Percentiles rank a stretch among this genome's conserved stretches.
These are phyloP conservation scores for Lordiphosa andalusiaca DNA, from an alignment of 2,888 invertebrate genomes.

Conservation along the genomic window DNA sequence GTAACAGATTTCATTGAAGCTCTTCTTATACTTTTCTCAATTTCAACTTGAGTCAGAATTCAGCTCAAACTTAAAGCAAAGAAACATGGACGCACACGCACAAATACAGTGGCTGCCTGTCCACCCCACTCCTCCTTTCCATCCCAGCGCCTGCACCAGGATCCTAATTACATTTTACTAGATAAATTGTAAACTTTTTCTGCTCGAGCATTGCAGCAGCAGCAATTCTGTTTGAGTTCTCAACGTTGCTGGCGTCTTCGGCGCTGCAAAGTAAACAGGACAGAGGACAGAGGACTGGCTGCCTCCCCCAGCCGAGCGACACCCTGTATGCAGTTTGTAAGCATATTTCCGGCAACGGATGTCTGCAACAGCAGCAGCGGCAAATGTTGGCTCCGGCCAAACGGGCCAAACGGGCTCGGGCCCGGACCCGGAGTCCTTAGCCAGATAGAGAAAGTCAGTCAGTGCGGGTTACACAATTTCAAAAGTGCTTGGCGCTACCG, in stretches of 20 bases:
- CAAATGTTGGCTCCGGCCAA: slow-evolving; percentile 66
- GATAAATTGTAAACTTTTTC: slow-evolving; percentile 78
- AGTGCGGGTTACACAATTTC: slow-evolving; percentile 72
- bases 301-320: slow-evolving; percentile 6
- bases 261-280: slow-evolving; percentile 42
- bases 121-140: background rate
- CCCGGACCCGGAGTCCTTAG: slow-evolving; percentile 21
- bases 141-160: slow-evolving; percentile 53
- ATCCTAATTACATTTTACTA: slow-evolving; percentile 80
- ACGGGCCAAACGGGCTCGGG: slow-evolving; percentile 51
- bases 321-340: slow-evolving; percentile 60
- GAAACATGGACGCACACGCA: slow-evolving; percentile 26
- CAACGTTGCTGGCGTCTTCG: slow-evolving; percentile 43
- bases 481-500: slow-evolving; percentile 67
- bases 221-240: slow-evolving; percentile 68
- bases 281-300: slow-evolving; percentile 29
- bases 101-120: slow-evolving; percentile 14
- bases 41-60: slow-evolving; percentile 40
- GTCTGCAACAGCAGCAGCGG: slow-evolving; percentile 43
- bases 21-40: slow-evolving; percentile 7
- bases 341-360: slow-evolving; percentile 72
- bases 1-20: background rate
- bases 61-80: slow-evolving; percentile 52
- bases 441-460: slow-evolving; percentile 63
- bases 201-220: slow-evolving; percentile 27